A percentile compares a stretch with the other conserved stretches of the same genome.
These are phyloP conservation scores for Epinotia brunnichana DNA, from an alignment of 2,888 invertebrate species.

Conservation along the genomic window DNA sequence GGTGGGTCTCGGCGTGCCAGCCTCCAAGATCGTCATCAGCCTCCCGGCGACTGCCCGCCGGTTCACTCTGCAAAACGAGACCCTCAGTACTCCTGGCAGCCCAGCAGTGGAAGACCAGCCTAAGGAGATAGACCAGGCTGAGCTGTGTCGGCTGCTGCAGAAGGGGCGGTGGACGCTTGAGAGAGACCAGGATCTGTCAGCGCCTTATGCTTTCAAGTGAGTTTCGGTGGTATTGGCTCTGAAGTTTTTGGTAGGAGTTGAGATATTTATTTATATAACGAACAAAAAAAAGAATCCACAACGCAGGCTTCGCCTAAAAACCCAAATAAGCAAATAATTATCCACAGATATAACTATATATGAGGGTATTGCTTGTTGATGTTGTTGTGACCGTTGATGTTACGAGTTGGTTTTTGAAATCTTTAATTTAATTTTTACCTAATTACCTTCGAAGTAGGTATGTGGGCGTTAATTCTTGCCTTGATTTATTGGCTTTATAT, in stretches of 20 bases:
- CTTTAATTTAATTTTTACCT: too few relatives aligned
- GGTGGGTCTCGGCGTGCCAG: constrained; percentile 87
- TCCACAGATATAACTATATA: too few relatives aligned
- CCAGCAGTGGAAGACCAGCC: constrained; percentile 84
- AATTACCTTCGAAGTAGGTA: not conserved
- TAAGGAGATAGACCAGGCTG: constrained; percentile 81
- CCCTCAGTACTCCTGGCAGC: constrained; percentile 88
- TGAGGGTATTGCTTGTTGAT: not conserved
- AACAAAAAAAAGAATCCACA: too few relatives aligned
- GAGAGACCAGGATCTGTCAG: constrained; percentile 90
- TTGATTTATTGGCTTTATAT: not conserved
- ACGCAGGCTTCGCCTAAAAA: too few relatives aligned
- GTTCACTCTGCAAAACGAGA: constrained; percentile 86
- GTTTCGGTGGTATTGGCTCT: constrained; percentile 46
- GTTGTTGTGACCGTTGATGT: too few relatives aligned
- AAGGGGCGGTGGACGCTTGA: constrained; percentile 89
- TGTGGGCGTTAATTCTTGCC: not conserved
- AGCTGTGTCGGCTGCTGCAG: constrained; percentile 84
- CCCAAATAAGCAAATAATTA: too few relatives aligned
- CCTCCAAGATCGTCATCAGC: constrained; percentile 88
- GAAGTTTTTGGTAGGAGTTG: constrained; percentile 6
- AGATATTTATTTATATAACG: too few relatives aligned
- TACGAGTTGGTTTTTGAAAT: not conserved
- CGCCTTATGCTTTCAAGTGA: constrained; percentile 89
- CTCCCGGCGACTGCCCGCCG: constrained; percentile 87